These are phyloP conservation scores for Rhagologus leucostigma DNA, from an alignment of 2,113 vertebrate species.

Conservation along the genomic window DNA sequence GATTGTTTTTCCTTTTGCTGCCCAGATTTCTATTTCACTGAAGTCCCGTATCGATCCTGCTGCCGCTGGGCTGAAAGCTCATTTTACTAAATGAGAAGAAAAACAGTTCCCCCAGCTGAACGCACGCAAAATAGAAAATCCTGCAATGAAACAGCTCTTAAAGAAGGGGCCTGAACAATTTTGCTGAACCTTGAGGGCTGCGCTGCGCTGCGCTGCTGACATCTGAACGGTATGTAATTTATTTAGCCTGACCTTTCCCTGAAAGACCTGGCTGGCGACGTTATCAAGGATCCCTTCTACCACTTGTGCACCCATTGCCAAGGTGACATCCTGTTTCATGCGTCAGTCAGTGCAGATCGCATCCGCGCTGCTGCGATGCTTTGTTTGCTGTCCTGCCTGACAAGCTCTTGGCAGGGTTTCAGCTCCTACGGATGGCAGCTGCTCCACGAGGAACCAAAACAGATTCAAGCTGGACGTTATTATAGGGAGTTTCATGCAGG, in stretches of 20 bases:
- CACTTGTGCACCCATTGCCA: constrained; percentile 22
- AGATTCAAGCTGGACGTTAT: background rate
- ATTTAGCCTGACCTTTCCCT: constrained; percentile 52
- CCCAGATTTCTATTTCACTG: constrained; percentile 44
- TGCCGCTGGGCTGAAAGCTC: constrained; percentile 7
- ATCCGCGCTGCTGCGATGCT: background rate
- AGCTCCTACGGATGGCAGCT: constrained; percentile 39
- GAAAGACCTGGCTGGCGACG: background rate
- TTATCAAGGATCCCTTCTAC: constrained; percentile 17
- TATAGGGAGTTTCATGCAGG: background rate
- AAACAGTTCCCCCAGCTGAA: constrained; percentile 28
- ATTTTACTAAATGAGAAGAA: constrained; percentile 57
- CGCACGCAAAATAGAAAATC: background rate
- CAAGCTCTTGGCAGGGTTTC: constrained; percentile 45
- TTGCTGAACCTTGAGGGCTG: background rate
- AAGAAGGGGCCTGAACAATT: background rate
- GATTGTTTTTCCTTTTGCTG: constrained; percentile 53
- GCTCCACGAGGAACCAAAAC: background rate
- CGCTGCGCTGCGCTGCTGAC: background rate
- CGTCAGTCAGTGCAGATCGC: background rate
- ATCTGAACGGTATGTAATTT: background rate
- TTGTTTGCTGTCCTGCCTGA: constrained; percentile 62
- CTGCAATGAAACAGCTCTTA: background rate
- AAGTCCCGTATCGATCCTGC: constrained; percentile 36
- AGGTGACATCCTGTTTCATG: constrained; percentile 31